A percentile compares a stretch with the other conserved stretches of the same genome.
phyloP scores from a whole-genome alignment of 2,888 invertebrate species.

The Eulithis testata region DNA sequence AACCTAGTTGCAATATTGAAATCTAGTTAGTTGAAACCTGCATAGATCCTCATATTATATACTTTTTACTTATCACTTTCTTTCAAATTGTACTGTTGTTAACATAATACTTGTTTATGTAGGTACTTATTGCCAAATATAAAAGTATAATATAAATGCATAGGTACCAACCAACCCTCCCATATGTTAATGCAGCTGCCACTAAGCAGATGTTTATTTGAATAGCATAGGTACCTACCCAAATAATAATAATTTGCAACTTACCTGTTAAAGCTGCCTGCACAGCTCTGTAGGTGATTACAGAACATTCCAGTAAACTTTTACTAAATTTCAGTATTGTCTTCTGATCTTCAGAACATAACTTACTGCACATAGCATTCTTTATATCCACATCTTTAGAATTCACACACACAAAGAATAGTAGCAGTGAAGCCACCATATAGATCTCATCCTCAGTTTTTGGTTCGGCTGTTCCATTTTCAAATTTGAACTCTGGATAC shows the following conservation, averaged over 20 bases:
- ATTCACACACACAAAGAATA: slow-evolving; percentile 80
- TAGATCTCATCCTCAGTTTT: slow-evolving; percentile 64
- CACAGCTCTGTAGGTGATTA: slow-evolving; percentile 69
- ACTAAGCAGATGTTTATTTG: slow-evolving; percentile 20
- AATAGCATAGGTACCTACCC: background rate
- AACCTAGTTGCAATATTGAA: too few species aligned
- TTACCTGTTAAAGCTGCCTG: slow-evolving; percentile 71
- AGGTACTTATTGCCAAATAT: background rate
- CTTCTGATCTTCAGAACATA: slow-evolving; percentile 80
- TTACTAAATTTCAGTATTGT: slow-evolving; percentile 82
- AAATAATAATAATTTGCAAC: slow-evolving; percentile 30
- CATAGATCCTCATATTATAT: too few species aligned
- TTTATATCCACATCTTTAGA: slow-evolving; percentile 82
- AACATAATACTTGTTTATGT: background rate
- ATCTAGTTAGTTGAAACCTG: too few species aligned
- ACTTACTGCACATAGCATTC: slow-evolving; percentile 81
- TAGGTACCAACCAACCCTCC: slow-evolving; percentile 6
- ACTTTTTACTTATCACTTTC: too few species aligned
- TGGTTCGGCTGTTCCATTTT: slow-evolving; percentile 62
- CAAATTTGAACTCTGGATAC: slow-evolving; percentile 80
- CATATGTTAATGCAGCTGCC: slow-evolving; percentile 33
- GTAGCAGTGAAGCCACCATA: slow-evolving; percentile 77
- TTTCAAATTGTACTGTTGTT: too few species aligned
- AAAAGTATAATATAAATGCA: slow-evolving; percentile 4
- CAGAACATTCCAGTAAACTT: slow-evolving; percentile 74